Base-by-base conservation (phyloP, 2,888 invertebrate genomes). In the Stenolophus ochropezus region DNA sequence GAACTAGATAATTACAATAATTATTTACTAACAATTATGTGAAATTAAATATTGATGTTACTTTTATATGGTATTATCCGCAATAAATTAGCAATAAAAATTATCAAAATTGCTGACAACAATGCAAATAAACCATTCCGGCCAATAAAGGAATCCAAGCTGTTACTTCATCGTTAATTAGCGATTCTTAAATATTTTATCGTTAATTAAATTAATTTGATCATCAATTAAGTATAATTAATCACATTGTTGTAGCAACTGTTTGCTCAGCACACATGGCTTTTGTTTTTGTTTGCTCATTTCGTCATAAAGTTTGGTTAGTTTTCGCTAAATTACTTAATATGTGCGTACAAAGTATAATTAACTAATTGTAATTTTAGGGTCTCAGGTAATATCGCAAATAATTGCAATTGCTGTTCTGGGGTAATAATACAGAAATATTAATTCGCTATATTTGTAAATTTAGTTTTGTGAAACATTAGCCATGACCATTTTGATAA, bases 201-300 rank as follows among this genome's bases (percentile, higher is more conserved):
- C 49, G 69, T 79, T 79, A 49, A 51, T 69, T 69, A 69, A 69
- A 42, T 79, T 49, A 49, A 79, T 65, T 79, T 69, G 79, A 79
- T 69, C 69, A 65, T 27, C 69, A 79, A 79, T 79, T 79, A 78
- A 23, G 25, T 25, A 79, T 69, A 51, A 79, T 79, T 65, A 79
- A 69, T 69, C 79, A 69, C 79, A 27, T 78, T 75, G 51, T 75
- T 49, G 51, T 11, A 75, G 25, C 53, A 75, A 75, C 56, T 56
- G 76, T 76, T 76, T 25, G 76, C 4, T 56, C 4, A 61, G 14
- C 61, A 61, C 25, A 58, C 25, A 11, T 25, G 25, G 23, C 56
- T 8, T 8, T 25, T 61, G 58, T 61, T 61, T 25, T 61, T 61
- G 61, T 61, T 53, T 58, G 58, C 23, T 58, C 23, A 21, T 14